A percentile compares a stretch with the other conserved stretches of the same genome.
phyloP scores from a whole-genome alignment of 2,797 vertebrate genomes.

The Intellagama lesueurii region DNA sequence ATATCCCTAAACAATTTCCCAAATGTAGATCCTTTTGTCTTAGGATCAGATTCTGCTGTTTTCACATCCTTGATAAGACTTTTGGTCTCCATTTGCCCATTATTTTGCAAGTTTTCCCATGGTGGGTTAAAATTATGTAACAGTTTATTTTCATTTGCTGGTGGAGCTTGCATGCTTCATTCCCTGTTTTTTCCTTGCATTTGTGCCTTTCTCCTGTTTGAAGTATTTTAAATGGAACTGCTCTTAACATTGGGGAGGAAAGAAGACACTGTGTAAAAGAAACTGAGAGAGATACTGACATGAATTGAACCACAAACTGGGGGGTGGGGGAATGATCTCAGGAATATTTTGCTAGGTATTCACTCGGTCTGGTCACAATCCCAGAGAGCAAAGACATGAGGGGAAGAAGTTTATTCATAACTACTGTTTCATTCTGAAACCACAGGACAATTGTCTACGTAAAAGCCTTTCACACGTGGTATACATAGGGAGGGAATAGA shows the following conservation, averaged over 20 bases:
- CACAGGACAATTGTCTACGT: constrained; percentile 44
- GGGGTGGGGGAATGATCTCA: constrained; percentile 29
- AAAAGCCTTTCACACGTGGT: constrained; percentile 47
- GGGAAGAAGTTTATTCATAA: constrained; percentile 41
- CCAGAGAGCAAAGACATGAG: not conserved
- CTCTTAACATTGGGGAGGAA: constrained; percentile 2
- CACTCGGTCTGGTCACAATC: constrained; percentile 18
- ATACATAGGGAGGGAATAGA: constrained; percentile 57
- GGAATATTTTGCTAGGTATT: constrained; percentile 56
- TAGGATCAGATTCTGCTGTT: not conserved
- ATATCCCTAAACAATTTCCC: not conserved
- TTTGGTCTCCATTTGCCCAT: not conserved
- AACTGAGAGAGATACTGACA: constrained; percentile 5
- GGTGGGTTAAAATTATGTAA: not conserved
- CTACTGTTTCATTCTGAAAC: constrained; percentile 49
- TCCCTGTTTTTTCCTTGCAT: not conserved
- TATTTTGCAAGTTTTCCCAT: constrained; percentile 18
- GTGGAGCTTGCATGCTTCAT: not conserved
- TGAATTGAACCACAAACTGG: constrained; percentile 33
- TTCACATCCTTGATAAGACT: not conserved
- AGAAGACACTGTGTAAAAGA: not conserved
- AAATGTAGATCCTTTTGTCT: not conserved
- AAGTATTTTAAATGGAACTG: constrained; percentile 1
- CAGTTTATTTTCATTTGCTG: not conserved
- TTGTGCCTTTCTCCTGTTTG: constrained; percentile 14